These are phyloP conservation scores for Enoplosus armatus DNA, from an alignment of 2,797 vertebrate species.

Conservation along the genomic window DNA sequence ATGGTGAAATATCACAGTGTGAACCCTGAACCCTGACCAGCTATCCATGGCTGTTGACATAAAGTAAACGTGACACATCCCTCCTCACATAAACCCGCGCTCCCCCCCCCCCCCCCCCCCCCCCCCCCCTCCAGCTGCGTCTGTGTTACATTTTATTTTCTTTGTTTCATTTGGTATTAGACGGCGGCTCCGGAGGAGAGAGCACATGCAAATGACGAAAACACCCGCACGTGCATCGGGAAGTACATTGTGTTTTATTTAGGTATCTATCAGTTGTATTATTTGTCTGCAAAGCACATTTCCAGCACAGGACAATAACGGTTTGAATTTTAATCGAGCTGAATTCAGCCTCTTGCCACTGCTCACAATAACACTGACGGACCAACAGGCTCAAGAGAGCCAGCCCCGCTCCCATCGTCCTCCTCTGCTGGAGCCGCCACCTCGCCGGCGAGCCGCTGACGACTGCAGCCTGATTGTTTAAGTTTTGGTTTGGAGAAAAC, in stretches of 20 bases:
- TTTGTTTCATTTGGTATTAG: constrained; percentile 36
- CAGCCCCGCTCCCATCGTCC: constrained; percentile 22
- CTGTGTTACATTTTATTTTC: constrained; percentile 26
- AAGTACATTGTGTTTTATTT: background rate
- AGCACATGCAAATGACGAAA: background rate
- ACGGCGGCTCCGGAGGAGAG: background rate
- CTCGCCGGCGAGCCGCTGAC: constrained; percentile 2
- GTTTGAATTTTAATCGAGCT: background rate
- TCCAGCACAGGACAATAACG: background rate
- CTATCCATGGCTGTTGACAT: constrained; percentile 74
- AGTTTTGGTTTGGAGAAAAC: constrained; percentile 83
- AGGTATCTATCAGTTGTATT: background rate
- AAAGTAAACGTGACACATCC: constrained; percentile 78
- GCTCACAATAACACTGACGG: background rate
- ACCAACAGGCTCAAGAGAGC: constrained; percentile 8
- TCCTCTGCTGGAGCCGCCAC: constrained; percentile 39
- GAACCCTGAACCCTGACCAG: constrained; percentile 78
- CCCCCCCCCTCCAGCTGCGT: constrained; percentile 63
- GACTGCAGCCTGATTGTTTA: constrained; percentile 61
- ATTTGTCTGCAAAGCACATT: background rate
- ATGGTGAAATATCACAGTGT: constrained; percentile 77
- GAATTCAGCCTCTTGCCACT: background rate
- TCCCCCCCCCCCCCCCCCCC: constrained; percentile 58
- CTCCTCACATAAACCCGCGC: constrained; percentile 60
- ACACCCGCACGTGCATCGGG: too few species aligned